phyloP scores from a whole-genome alignment of 2,888 invertebrate genomes.

The Chrysolina americana region DNA sequence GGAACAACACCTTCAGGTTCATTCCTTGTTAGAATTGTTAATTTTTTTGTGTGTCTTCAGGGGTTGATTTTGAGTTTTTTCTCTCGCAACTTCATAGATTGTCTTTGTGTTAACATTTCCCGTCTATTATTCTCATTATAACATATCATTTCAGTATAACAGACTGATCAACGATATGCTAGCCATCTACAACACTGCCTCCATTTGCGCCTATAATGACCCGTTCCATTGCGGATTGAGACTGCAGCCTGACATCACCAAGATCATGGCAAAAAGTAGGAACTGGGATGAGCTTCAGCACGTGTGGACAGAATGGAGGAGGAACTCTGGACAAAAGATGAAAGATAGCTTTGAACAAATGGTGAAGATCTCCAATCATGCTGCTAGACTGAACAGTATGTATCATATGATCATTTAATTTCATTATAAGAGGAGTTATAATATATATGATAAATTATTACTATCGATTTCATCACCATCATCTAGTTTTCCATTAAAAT shows the following conservation, averaged over 20 bases:
- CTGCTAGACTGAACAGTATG: conserved; percentile 86
- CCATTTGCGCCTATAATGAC: conserved; percentile 88
- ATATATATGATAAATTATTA: no score
- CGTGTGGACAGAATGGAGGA: conserved; percentile 92
- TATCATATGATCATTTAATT: not conserved
- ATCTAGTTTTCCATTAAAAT: no score
- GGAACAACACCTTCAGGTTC: no score
- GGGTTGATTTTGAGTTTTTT: no score
- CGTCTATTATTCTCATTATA: not conserved
- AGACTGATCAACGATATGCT: conserved; percentile 91
- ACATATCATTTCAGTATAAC: conserved; percentile 80
- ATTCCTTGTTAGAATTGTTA: no score
- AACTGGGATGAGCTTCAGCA: conserved; percentile 92
- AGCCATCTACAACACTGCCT: conserved; percentile 87
- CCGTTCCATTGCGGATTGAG: conserved; percentile 87
- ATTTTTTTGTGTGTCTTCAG: no score
- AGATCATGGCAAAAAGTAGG: conserved; percentile 84
- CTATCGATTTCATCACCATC: no score
- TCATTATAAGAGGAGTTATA: no score
- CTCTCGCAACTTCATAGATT: no score
- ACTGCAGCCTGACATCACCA: conserved; percentile 83
- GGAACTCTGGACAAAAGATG: conserved; percentile 86
- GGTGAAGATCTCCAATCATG: conserved; percentile 84
- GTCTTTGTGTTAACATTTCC: no score
- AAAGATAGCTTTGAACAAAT: conserved; percentile 86